A percentile compares a stretch with the other conserved stretches of the same genome.
These are phyloP conservation scores for Anseranas semipalmata DNA, from an alignment of 2,113 vertebrate species.

Conservation along the genomic window DNA sequence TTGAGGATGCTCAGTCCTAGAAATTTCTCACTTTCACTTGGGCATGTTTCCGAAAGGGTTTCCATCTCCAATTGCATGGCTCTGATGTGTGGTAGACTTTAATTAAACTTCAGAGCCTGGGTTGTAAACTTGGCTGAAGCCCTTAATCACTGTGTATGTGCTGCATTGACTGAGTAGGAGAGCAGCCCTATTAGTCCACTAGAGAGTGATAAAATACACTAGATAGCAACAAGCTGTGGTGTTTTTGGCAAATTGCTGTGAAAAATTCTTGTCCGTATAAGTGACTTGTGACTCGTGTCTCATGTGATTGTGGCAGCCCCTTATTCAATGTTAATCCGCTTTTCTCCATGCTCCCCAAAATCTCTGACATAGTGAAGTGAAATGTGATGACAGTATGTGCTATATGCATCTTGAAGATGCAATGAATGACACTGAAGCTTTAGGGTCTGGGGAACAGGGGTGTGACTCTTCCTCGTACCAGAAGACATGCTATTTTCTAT, in stretches of 20 bases:
- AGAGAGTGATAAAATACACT: neutral
- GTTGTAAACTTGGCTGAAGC: neutral
- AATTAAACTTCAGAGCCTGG: neutral
- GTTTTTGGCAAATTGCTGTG: neutral
- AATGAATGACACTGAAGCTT: neutral
- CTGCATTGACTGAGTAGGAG: neutral
- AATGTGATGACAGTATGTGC: accelerated
- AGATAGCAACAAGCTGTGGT: neutral
- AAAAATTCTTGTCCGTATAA: accelerated
- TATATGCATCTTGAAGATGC: neutral
- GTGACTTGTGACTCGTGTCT: neutral
- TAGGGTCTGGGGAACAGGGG: neutral
- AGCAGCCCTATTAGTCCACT: neutral
- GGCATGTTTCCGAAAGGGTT: neutral
- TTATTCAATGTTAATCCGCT: neutral
- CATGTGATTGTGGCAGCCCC: neutral
- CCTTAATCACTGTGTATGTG: neutral
- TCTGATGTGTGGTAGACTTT: neutral
- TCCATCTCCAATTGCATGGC: accelerated
- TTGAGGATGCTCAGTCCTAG: neutral
- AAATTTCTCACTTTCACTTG: neutral
- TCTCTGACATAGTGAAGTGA: neutral
- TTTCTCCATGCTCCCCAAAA: neutral
- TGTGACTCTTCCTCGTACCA: neutral
- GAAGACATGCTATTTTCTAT: neutral